Percentiles rank a stretch among this genome's conserved stretches.
Evolutionary conservation across 2,888 invertebrate species (phyloP).

Genomic region (Diarsia mendica): DNA sequence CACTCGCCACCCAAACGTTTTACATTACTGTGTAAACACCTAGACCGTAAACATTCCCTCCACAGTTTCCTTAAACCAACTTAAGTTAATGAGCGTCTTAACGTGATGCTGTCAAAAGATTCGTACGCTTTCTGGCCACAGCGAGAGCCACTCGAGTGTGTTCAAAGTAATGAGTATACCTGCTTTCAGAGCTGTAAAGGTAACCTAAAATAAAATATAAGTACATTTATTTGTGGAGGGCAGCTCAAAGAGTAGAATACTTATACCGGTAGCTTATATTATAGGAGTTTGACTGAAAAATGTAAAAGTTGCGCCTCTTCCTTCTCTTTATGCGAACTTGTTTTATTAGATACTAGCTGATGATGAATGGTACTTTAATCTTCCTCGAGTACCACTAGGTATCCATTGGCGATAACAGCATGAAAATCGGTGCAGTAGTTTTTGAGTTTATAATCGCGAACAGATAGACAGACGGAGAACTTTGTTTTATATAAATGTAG

Average conservation of each 20-base stretch:
- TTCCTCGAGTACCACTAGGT: too few species aligned
- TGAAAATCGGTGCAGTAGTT: too few species aligned
- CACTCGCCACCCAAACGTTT: neutral
- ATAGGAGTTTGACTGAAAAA: neutral
- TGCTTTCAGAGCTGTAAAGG: slow-evolving; percentile 25
- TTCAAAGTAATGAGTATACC: slow-evolving; percentile 43
- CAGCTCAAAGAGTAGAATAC: neutral
- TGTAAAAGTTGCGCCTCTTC: neutral
- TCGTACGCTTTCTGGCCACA: neutral
- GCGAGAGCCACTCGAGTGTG: slow-evolving; percentile 10
- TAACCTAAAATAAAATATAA: slow-evolving; percentile 6
- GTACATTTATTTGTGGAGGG: neutral
- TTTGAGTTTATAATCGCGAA: too few species aligned
- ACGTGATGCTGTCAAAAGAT: slow-evolving; percentile 34
- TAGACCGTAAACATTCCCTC: neutral
- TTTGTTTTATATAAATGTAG: too few species aligned
- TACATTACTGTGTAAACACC: neutral
- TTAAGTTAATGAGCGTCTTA: slow-evolving; percentile 27
- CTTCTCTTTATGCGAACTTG: too few species aligned
- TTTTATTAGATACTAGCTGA: too few species aligned
- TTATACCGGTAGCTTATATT: neutral
- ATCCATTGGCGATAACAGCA: too few species aligned
- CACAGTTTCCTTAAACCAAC: slow-evolving; percentile 9
- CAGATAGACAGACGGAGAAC: too few species aligned
- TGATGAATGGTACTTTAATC: too few species aligned